Evolutionary conservation across 1,140 invertebrate genomes (phyloP), one percentile per base, ranked within the genome.

Genomic region (Orchesella cincta): DNA sequence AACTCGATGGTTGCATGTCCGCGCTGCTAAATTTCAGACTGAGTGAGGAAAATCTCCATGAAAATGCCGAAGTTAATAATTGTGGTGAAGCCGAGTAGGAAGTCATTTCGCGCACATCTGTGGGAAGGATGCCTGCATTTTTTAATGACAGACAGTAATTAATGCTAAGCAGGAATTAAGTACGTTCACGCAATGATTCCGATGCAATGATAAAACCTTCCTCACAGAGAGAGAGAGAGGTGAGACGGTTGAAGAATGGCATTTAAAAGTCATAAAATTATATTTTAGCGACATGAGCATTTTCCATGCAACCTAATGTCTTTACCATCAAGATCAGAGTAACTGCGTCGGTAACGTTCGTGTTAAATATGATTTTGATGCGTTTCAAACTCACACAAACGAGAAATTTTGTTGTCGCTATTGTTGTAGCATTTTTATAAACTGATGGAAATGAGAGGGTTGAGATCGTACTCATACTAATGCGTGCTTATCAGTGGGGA

Each of bases 61-160:
- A 31, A 67, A 67, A 67, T 31, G 62, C 62, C 62, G 62, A 67
- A 67, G 54, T n/a, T 57, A 26, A 57, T 57, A 57, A 57, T 57
- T 57, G 14, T 57, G 54, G 23, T 46, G 23, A 26, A 62, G 54
- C 12, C 23, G 31, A 31, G 29, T 67, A 67, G 62, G 62, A 67
- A 67, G 62, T 67, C 62, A 67, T n/a, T 67, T 67, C 62, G 62
- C 62, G 33, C 31, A 33, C 62, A 67, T 67, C 62, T 67, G 31
- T 67, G 62, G 62, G 62, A 67, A 67, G 62, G 62, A 67, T 67
- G 62, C 28, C n/a, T n/a, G 62, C n/a, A 67, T 67, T 67, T 67
- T 62, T 67, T 31, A 67, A 31, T 67, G 12, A 31, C 62, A 67
- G 62, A 67, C 31, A 23, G 62, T 67, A 67, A 67, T 67, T 67